A percentile compares a stretch with the other conserved stretches of the same genome.
Evolutionary conservation across 2,113 vertebrate genomes (phyloP).

Genomic region (Psittacara wagleri): DNA sequence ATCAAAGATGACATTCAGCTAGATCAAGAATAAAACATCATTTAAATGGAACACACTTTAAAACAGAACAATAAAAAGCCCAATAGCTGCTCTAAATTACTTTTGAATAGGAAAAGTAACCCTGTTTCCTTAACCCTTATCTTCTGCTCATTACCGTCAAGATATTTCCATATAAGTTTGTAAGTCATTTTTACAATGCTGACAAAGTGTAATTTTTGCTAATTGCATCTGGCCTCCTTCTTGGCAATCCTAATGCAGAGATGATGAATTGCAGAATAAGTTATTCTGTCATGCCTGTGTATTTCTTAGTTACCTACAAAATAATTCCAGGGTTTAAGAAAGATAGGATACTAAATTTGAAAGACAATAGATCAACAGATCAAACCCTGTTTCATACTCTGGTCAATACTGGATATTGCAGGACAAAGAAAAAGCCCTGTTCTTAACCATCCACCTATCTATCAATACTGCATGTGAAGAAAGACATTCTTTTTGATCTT

Average conservation of each 20-base stretch:
- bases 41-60: background rate
- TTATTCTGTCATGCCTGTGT: background rate
- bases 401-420: background rate
- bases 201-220: background rate
- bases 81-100: background rate
- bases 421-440: background rate
- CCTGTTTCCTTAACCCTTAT: background rate
- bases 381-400: background rate
- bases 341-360: background rate
- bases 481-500: background rate
- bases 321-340: background rate
- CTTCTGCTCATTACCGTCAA: background rate
- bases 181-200: background rate
- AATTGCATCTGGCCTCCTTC: background rate
- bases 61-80: background rate
- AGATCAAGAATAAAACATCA: background rate
- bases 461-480: background rate
- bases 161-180: background rate
- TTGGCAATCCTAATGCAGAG: background rate
- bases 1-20: background rate
- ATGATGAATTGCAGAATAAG: background rate
- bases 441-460: background rate
- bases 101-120: background rate
- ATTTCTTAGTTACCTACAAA: background rate
- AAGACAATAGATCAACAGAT: background rate